These are phyloP conservation scores for Caenorhabditis panamensis DNA, from an alignment of 2,888 invertebrate species.

Conservation along the genomic window DNA sequence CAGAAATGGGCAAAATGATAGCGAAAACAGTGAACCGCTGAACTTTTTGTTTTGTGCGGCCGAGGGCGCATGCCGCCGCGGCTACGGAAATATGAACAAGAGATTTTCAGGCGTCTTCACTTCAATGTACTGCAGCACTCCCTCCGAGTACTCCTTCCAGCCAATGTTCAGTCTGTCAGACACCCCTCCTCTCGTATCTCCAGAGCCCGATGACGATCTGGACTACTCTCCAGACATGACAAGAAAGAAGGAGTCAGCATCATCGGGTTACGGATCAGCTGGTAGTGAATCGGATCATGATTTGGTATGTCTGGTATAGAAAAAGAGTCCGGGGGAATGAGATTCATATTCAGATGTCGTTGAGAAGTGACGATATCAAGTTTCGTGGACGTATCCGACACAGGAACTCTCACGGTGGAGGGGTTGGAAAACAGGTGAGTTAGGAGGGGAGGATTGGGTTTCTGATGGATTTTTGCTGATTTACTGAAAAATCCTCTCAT, in stretches of 20 bases:
- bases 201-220: slow-evolving; percentile 51
- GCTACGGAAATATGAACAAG: too few species aligned
- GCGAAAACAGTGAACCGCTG: too few species aligned
- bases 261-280: slow-evolving; percentile 68
- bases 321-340: neutral
- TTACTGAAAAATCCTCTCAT: neutral
- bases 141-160: slow-evolving; percentile 55
- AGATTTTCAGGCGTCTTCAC: slow-evolving; percentile 61
- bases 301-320: slow-evolving; percentile 32
- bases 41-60: too few species aligned
- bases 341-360: slow-evolving; percentile 39
- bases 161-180: slow-evolving; percentile 58
- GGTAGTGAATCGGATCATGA: slow-evolving; percentile 63
- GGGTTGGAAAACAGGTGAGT: slow-evolving; percentile 16
- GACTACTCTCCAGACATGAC: slow-evolving; percentile 49
- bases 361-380: slow-evolving; percentile 55
- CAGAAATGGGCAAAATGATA: too few species aligned
- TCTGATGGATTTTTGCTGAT: neutral
- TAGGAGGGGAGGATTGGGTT: neutral
- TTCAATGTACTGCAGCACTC: slow-evolving; percentile 57
- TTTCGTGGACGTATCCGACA: slow-evolving; percentile 47
- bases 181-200: slow-evolving; percentile 55
- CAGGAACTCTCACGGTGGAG: slow-evolving; percentile 31
- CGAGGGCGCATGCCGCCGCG: too few species aligned
- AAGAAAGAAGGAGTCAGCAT: slow-evolving; percentile 62